Base-by-base conservation (phyloP, 2,113 vertebrate species). In the Rhea pennata region DNA sequence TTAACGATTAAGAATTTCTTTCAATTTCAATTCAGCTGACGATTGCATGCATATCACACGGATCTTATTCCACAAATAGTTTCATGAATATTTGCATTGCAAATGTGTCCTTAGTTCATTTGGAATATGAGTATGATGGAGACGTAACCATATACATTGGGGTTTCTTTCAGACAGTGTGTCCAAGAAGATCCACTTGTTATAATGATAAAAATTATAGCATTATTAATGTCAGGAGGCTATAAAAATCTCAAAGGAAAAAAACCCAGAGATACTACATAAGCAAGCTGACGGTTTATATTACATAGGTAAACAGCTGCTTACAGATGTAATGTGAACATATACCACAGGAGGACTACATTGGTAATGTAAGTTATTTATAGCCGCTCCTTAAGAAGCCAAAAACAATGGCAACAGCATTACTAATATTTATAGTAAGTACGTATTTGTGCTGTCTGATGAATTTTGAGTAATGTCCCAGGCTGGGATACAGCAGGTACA, bases 401-500 rank as follows among this genome's bases (percentile, higher is more conserved):
- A 76, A 84, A 92, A 86, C 88, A 96, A 93, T 94, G 76, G 81
- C 46, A 94, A 69, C 10, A 23, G 16, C 58, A 27, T 27, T 70
- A 66, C 33, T 66, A 81, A 66, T 79, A 89, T 87, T 94, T 94
- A 95, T 72, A 89, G 80, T 31, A 86, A 88, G 61, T 15, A 36
- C 36, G 36, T 36, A 79, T 84, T 94, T 84, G 72, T 48, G 39
- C 20, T 89, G 88, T 94, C 62, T 78, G 72, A 87, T 65, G 46
- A 70, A 71, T 86, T 84, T 88, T 96, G 54, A 96, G 86, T 79
- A 72, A 89, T 8, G n/a, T 84, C 76, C 42, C 72, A 93, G 75
- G 7, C 69, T 77, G 74, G 50, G 75, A 82, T 62, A 90, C 0
- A 0, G 76, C 40, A 48, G 84, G 62, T 66, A 92, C 58, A 84